Evolutionary conservation across 2,888 invertebrate genomes (phyloP), one percentile per base, ranked within the genome.

Genomic region (Poecilus cupreus): DNA sequence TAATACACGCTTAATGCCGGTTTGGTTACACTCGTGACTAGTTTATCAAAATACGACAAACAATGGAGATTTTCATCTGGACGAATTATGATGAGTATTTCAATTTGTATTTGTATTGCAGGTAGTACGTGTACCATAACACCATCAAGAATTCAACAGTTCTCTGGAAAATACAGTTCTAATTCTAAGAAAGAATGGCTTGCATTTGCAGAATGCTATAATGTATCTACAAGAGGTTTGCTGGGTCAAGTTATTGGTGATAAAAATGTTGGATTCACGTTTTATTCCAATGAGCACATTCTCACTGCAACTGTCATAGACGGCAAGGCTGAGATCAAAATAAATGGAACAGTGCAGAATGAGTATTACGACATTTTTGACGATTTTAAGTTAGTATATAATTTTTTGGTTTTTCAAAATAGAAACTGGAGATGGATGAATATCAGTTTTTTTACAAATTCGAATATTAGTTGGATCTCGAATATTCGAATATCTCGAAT

Each of bases 171-270:
- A 13, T 60, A 24, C 26, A 13, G n/a, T 26, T 1, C 60, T 26
- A 60, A 60, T 24, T n/a, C 24, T 8, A 24, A 26, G 11, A 24
- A 60, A n/a, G 24, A 60, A 60, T 60, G 60, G 60, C 24, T 60
- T 24, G 60, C 60, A 11, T 60, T 60, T 60, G 60, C 5, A n/a
- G 26, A 60, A 26, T 60, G 60, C 13, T 60, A 26, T n/a, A 60
- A 60, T 26, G 16, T 13, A 8, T 24, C 32, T 26, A 60, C 4
- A 11, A 60, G 60, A 32, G 60, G 24, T 26, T 60, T 60, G 26
- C 11, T 5, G 11, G 60, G 60, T 4, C 13, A 60, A 1, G 26
- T 26, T n/a, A 60, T 60, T 24, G 26, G 13, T 60, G 24, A 60
- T 3, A 60, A 24, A 32, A 13, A 60, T 13, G 26, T 60, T 60